A percentile compares a stretch with the other conserved stretches of the same genome.
Evolutionary conservation across 2,797 vertebrate species (phyloP).

Genomic region (Pseudochromis fuscus): DNA sequence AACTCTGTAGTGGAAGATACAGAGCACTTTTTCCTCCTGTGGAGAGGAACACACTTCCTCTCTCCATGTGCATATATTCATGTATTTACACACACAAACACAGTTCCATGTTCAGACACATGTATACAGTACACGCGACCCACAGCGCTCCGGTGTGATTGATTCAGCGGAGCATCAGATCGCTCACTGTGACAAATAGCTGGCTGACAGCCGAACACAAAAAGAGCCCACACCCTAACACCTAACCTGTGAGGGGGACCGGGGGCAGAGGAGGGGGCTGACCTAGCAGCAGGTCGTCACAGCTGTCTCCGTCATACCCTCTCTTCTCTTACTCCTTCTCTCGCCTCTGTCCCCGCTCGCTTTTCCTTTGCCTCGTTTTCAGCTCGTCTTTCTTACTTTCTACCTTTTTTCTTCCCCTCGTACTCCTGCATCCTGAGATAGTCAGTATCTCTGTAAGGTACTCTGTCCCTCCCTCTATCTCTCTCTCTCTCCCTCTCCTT

Average conservation of each 20-base stretch:
- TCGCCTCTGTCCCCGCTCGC: slow-evolving; percentile 21
- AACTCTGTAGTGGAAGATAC: slow-evolving; percentile 52
- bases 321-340: slow-evolving; percentile 29
- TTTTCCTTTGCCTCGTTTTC: slow-evolving; percentile 38
- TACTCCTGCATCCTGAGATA: slow-evolving; percentile 58
- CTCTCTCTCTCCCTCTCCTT: slow-evolving; percentile 70
- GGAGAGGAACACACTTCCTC: slow-evolving; percentile 48
- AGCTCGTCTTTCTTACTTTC: slow-evolving; percentile 57
- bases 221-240: slow-evolving; percentile 83
- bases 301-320: slow-evolving; percentile 65
- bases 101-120: slow-evolving; percentile 60
- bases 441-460: slow-evolving; percentile 69
- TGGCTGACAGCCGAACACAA: slow-evolving; percentile 82
- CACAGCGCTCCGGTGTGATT: slow-evolving; percentile 76
- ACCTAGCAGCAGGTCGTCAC: slow-evolving; percentile 75
- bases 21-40: slow-evolving; percentile 46
- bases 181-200: slow-evolving; percentile 86
- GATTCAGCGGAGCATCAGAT: slow-evolving; percentile 83
- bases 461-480: slow-evolving; percentile 59
- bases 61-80: slow-evolving; percentile 44
- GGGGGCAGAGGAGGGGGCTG: slow-evolving; percentile 61
- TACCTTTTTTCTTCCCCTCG: slow-evolving; percentile 33
- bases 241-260: slow-evolving; percentile 83
- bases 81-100: slow-evolving; percentile 58
- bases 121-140: slow-evolving; percentile 67